These are phyloP conservation scores for Heliconius hermathena DNA, from an alignment of 1,140 invertebrate genomes.

Conservation along the genomic window DNA sequence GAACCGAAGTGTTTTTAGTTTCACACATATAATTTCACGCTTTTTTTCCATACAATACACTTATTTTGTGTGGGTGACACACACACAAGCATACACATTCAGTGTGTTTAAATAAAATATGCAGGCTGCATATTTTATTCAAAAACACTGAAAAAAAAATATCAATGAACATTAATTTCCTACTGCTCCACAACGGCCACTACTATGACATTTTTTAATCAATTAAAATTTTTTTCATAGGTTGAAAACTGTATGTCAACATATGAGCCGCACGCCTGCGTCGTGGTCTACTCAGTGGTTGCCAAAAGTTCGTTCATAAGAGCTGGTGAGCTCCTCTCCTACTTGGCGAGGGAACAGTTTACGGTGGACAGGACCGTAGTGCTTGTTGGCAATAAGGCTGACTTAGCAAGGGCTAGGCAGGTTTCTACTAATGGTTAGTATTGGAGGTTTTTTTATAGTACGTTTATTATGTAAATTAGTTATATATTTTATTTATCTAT, in stretches of 20 bases:
- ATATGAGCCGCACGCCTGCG: conserved; percentile 94
- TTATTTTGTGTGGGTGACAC: not conserved
- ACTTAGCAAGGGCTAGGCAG: conserved; percentile 92
- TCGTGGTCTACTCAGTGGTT: conserved; percentile 93
- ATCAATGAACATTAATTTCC: no score
- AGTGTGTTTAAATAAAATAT: no score
- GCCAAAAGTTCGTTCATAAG: conserved; percentile 89
- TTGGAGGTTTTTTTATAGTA: not conserved
- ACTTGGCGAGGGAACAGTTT: conserved; percentile 90
- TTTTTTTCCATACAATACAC: not conserved
- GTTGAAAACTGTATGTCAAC: conserved; percentile 92
- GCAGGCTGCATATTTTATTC: no score
- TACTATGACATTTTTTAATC: no score
- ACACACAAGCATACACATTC: not conserved
- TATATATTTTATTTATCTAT: no score
- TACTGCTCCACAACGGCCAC: no score
- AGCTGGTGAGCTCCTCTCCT: conserved; percentile 90
- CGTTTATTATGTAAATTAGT: no score
- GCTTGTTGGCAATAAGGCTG: conserved; percentile 96
- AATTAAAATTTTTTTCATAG: conserved; percentile 67
- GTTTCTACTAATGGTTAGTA: conserved; percentile 90
- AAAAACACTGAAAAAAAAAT: no score
- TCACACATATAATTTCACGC: not conserved
- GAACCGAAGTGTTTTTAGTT: no score
- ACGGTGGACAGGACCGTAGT: conserved; percentile 92